Percentiles rank a stretch among this genome's conserved stretches.
phyloP scores from a whole-genome alignment of 2,113 vertebrate genomes.

The Heterotilapia buettikoferi region DNA sequence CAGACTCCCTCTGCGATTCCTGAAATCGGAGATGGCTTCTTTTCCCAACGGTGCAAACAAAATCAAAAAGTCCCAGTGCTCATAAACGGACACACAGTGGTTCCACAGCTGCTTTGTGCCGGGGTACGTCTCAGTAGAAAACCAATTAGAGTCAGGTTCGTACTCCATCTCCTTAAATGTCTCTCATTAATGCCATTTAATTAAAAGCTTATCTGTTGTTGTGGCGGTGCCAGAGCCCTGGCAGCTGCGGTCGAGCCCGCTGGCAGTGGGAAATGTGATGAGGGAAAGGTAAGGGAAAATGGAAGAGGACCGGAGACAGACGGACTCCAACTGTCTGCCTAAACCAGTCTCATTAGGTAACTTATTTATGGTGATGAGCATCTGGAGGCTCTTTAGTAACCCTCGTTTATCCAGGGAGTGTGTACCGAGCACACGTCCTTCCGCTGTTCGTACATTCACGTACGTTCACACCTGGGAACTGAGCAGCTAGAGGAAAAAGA shows the following conservation, averaged over 20 bases:
- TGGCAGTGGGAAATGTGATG: neutral
- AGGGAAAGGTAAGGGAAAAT: neutral
- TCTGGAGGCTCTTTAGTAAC: neutral
- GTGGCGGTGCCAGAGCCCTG: neutral
- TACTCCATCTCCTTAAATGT: conserved; percentile 22
- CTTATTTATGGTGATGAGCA: neutral
- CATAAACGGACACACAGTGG: neutral
- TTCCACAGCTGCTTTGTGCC: neutral
- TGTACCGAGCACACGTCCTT: neutral
- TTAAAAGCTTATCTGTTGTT: conserved; percentile 42
- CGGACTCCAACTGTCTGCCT: neutral
- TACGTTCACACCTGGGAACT: neutral
- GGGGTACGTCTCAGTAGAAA: neutral
- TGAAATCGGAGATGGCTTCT: neutral
- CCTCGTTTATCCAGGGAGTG: neutral
- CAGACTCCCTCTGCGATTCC: neutral
- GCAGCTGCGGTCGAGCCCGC: neutral
- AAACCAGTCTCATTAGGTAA: conserved; percentile 3
- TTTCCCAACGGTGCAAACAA: neutral
- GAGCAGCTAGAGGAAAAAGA: neutral
- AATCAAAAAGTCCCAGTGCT: neutral
- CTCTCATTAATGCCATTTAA: conserved; percentile 50
- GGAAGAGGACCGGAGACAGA: neutral
- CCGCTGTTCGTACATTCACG: neutral
- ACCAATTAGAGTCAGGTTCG: conserved; percentile 14